Conservation (phyloP, 2,888 invertebrate species). For the Malachius bipustulatus region DNA sequence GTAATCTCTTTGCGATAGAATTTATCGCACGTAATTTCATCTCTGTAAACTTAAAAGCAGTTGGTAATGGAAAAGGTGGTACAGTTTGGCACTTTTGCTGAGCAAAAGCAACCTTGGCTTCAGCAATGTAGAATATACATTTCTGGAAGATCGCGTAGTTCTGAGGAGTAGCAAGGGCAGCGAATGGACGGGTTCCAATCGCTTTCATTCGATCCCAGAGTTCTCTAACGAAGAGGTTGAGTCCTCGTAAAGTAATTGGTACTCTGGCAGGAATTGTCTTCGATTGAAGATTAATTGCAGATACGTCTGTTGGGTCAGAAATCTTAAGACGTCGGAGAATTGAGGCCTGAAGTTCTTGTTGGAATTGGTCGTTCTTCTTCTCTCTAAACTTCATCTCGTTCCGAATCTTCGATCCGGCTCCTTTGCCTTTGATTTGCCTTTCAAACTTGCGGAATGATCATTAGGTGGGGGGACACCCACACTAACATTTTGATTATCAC, state of each 20-base stretch:
- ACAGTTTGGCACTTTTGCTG: constrained; percentile 1
- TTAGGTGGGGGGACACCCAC: no score
- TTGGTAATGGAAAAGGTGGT: constrained; percentile 1
- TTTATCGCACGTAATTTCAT: not conserved
- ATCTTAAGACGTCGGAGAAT: not conserved
- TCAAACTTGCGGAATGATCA: no score
- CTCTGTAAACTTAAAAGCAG: not conserved
- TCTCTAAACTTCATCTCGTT: not conserved
- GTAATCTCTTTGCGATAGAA: no score
- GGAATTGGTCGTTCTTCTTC: constrained; percentile 1
- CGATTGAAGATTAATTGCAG: not conserved
- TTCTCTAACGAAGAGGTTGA: not conserved
- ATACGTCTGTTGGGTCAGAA: not conserved
- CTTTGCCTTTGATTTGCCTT: no score
- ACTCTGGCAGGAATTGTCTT: not conserved
- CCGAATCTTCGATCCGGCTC: not conserved
- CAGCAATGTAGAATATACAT: not conserved
- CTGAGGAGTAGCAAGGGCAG: not conserved
- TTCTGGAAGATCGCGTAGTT: not conserved
- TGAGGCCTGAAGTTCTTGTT: not conserved
- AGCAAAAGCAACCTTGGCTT: not conserved
- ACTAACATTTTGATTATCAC: no score
- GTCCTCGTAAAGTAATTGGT: not conserved
- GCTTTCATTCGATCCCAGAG: not conserved
- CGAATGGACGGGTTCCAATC: not conserved